These are phyloP conservation scores for Percopsis transmontana DNA, from an alignment of 2,113 vertebrate species.

Conservation along the genomic window DNA sequence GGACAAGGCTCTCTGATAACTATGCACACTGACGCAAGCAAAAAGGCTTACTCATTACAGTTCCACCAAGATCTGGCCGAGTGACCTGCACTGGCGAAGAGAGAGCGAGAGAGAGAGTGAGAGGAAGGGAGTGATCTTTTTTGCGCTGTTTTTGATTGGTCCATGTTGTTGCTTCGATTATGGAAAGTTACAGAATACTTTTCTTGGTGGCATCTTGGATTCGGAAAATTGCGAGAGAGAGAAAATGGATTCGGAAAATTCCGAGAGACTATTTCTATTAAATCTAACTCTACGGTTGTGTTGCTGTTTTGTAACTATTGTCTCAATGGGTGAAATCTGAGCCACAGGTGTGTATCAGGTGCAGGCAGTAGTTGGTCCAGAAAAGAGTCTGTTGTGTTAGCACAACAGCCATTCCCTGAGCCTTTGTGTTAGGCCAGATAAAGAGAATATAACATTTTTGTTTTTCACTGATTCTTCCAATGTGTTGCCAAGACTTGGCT, in stretches of 20 bases:
- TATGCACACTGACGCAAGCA: slow-evolving; percentile 47
- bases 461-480: slow-evolving; percentile 24
- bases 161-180: slow-evolving; percentile 23
- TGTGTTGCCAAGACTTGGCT: too few species aligned
- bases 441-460: slow-evolving; percentile 24
- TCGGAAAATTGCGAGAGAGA: slow-evolving; percentile 9
- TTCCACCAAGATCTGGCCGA: slow-evolving; percentile 28
- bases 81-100: slow-evolving; percentile 24
- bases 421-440: slow-evolving; percentile 10
- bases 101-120: slow-evolving; percentile 1
- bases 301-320: slow-evolving; percentile 38
- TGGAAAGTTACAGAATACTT: slow-evolving; percentile 56
- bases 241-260: too few species aligned
- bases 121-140: slow-evolving; percentile 14
- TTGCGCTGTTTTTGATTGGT: slow-evolving; percentile 59
- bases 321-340: slow-evolving; percentile 46
- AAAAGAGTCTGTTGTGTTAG: slow-evolving; percentile 31
- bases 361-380: slow-evolving; percentile 26
- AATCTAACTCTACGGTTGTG: slow-evolving; percentile 26
- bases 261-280: slow-evolving; percentile 26
- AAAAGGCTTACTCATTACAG: slow-evolving; percentile 40
- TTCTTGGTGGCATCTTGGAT: slow-evolving; percentile 38
- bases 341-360: slow-evolving; percentile 62
- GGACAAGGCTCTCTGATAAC: slow-evolving; percentile 38
- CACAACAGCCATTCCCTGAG: slow-evolving; percentile 22